Evolutionary conservation across 2,113 vertebrate species (phyloP).

Genomic region (Pandion haliaetus): DNA sequence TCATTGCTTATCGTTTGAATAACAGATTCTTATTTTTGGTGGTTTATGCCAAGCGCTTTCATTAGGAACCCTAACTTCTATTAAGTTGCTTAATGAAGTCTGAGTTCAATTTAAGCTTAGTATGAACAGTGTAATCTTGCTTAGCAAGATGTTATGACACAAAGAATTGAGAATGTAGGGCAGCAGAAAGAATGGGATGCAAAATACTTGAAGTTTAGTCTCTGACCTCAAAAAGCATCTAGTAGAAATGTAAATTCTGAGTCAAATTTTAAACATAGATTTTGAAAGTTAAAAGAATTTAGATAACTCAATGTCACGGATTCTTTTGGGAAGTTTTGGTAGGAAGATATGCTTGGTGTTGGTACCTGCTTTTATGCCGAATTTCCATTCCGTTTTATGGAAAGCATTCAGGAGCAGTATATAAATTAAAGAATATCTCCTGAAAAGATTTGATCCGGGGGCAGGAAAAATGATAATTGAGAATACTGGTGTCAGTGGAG

Average conservation of each 20-base stretch:
- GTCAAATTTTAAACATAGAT: neutral
- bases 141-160: neutral
- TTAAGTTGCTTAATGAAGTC: neutral
- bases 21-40: neutral
- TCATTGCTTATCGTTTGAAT: neutral
- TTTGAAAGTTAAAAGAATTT: neutral
- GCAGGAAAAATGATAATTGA: neutral
- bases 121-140: neutral
- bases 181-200: neutral
- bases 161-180: neutral
- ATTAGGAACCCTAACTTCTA: neutral
- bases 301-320: neutral
- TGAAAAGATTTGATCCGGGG: neutral
- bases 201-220: neutral
- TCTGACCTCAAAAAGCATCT: neutral
- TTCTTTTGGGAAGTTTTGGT: neutral
- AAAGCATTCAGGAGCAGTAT: neutral
- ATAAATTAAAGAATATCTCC: neutral
- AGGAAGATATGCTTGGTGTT: neutral
- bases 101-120: neutral
- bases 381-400: neutral
- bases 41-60: neutral
- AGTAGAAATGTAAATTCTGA: neutral
- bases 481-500: neutral
- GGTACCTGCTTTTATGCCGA: neutral